These are phyloP conservation scores for Prietella phreatophila DNA, from an alignment of 2,113 vertebrate genomes.

Conservation along the genomic window DNA sequence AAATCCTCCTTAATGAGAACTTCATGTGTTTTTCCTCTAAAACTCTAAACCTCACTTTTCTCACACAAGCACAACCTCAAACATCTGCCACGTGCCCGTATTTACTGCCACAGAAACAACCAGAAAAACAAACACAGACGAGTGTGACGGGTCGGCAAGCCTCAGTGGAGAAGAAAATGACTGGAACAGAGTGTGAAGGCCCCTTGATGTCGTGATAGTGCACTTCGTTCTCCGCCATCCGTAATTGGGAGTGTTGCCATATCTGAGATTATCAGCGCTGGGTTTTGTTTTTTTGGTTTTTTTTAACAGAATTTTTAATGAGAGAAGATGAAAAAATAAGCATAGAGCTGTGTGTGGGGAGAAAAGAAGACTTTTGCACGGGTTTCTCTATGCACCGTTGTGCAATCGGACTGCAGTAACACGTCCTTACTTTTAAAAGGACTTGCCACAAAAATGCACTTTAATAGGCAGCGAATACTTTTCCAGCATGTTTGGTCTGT, in stretches of 20 bases:
- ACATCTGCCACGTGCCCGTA: conserved; percentile 30
- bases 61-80: not conserved
- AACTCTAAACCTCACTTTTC: not conserved
- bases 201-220: conserved; percentile 18
- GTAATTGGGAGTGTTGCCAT: conserved; percentile 23
- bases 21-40: not conserved
- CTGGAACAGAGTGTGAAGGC: not conserved
- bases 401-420: conserved; percentile 14
- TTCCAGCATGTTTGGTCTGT: not conserved
- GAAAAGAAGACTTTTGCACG: not conserved
- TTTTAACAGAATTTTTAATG: conserved; percentile 29
- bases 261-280: not conserved
- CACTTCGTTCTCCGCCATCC: not conserved
- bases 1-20: not conserved
- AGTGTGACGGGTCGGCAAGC: not conserved
- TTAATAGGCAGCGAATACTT: not conserved
- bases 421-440: conserved; percentile 4
- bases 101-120: conserved; percentile 53
- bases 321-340: conserved; percentile 37
- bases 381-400: not conserved
- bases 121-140: conserved; percentile 46
- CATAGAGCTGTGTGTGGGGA: not conserved
- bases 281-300: not conserved
- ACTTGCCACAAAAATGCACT: not conserved
- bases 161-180: not conserved